Evolutionary conservation across 2,797 vertebrate genomes (phyloP), one percentile per base, ranked within the genome.

Genomic region (Notolabrus celidotus): DNA sequence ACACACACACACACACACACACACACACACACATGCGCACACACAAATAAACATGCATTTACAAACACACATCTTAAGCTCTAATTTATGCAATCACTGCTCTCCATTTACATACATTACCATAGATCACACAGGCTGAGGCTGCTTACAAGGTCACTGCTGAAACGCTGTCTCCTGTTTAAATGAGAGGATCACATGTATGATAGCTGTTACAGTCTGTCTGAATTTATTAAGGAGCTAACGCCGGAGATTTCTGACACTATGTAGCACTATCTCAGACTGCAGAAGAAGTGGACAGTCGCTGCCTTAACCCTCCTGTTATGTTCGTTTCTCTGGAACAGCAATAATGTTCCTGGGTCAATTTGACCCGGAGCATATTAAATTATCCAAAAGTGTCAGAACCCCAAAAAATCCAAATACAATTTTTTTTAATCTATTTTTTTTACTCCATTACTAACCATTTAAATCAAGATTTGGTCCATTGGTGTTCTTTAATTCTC

Each of bases 71-170:
- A 85, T 77, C 71, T 82, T 78, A 56, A 76, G 67, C 74, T 71
- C 11, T 86, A 89, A 91, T 93, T 86, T 88, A 92, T 90, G 77
- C 86, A 84, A 82, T 89, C 85, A 80, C 57, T 63, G 43, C 22
- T 74, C 73, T 49, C 17, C 46, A 91, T 92, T 90, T 91, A 79
- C 91, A 93, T 91, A 89, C 65, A 91, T 93, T 91, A 92, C 59
- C 86, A 89, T 73, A 86, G 71, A 89, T 88, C 86, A 85, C 83
- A 87, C 76, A 84, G 74, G 87, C 81, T 57, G 61, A 67, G 60
- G 77, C 60, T 64, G 68, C 82, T 65, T 79, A 70, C 89, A 92
- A 93, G 91, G 90, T 91, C 84, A 81, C 55, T 57, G 55, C 69
- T 71, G 61, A 76, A 82, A 71, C 7, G 25, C 59, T 70, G 11